Base-by-base conservation (phyloP, 2,113 vertebrate genomes). In the Porphyrio hochstetteri region DNA sequence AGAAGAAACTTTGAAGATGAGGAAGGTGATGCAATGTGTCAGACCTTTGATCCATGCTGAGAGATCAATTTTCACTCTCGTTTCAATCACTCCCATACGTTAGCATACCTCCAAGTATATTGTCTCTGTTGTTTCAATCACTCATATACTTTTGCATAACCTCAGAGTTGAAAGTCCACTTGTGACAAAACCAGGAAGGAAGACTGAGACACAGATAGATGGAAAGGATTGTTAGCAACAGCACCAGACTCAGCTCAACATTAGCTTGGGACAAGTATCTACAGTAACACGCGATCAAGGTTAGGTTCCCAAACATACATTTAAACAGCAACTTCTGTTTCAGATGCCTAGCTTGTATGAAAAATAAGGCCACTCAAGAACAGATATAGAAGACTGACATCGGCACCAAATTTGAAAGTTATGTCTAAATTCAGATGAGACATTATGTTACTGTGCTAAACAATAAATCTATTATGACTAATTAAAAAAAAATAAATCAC, bases 401-500 rank as follows among this genome's bases (percentile, higher is more conserved):
- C 69, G 64, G 24, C 13, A 33, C 10, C 18, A 48, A 64, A 68
- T 42, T 38, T 38, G 19, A 82, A 93, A 84, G n/a, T 18, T 48
- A 25, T 16, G 7, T 36, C 35, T 77, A 83, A 72, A 83, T 81
- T 81, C 40, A 36, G n/a, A 56, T 11, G 9, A 77, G 11, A 69
- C 16, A 33, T 7, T 35, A 88, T 42, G 20, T 57, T 82, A 68
- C 7, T n/a, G 9, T 31, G 68, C 10, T 17, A 21, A 61, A 48
- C n/a, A 82, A 87, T 19, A 69, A 82, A 75, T 71, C 21, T 56
- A 33, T 33, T 56, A 27, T 5, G 23, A 53, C 6, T 11, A 65
- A 35, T 52, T 46, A 42, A 53, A 44, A 42, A 19, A 24, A 0
- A 0, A 0, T 2, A 48, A 13, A 25, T 52, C 7, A 40, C 4